phyloP scores from a whole-genome alignment of 2,797 vertebrate genomes.

The Hemitrygon akajei region DNA sequence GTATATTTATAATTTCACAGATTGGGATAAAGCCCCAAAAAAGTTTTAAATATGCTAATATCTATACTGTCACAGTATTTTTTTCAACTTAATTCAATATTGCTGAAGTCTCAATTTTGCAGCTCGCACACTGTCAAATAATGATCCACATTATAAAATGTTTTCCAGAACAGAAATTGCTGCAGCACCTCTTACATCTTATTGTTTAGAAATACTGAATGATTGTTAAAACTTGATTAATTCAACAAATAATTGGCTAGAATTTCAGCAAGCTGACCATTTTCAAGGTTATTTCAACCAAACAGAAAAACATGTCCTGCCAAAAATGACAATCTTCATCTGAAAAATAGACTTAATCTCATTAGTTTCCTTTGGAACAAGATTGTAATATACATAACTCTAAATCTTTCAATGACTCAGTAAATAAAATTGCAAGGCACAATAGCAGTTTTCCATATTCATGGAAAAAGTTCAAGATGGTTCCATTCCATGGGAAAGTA shows the following conservation, averaged over 20 bases:
- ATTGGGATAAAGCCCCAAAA: neutral
- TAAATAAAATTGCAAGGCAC: no score
- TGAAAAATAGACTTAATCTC: neutral
- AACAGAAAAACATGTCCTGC: neutral
- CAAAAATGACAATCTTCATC: neutral
- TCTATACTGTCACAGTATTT: slow-evolving; percentile 30
- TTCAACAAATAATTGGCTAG: neutral
- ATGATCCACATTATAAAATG: slow-evolving; percentile 14
- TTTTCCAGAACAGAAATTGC: slow-evolving; percentile 5
- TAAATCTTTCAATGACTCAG: no score
- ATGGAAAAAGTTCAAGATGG: neutral
- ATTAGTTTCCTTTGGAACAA: neutral
- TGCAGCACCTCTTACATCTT: neutral
- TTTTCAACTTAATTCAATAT: neutral
- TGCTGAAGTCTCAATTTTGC: slow-evolving; percentile 13
- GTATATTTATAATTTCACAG: slow-evolving; percentile 33
- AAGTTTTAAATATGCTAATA: slow-evolving; percentile 28
- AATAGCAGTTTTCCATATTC: neutral
- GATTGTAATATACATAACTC: neutral
- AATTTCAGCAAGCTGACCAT: neutral
- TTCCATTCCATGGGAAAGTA: neutral
- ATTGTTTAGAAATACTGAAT: slow-evolving; percentile 30
- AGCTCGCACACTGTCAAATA: neutral
- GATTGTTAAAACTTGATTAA: slow-evolving; percentile 4
- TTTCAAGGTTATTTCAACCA: neutral